A percentile compares a stretch with the other conserved stretches of the same genome.
These are phyloP conservation scores for Menura novaehollandiae DNA, from an alignment of 2,113 vertebrate genomes.

Conservation along the genomic window DNA sequence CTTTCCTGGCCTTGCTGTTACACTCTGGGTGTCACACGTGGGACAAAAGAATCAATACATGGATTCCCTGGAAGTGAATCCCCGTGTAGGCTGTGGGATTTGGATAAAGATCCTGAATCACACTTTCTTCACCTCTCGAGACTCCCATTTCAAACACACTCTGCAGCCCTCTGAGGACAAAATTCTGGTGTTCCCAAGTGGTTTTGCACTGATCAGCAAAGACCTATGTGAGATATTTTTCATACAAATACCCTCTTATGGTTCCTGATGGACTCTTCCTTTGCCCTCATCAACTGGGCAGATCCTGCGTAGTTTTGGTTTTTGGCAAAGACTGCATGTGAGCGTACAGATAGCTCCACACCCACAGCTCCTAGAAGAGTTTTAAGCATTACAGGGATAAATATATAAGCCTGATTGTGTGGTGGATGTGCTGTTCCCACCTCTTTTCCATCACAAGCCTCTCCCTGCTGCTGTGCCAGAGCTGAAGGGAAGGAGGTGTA, in stretches of 20 bases:
- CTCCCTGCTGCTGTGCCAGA: not conserved
- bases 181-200: not conserved
- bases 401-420: not conserved
- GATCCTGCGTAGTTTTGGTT: not conserved
- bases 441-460: not conserved
- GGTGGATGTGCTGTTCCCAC: not conserved
- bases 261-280: not conserved
- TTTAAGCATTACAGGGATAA: not conserved
- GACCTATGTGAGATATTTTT: not conserved
- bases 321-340: not conserved
- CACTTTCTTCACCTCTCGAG: not conserved
- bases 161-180: not conserved
- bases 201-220: not conserved
- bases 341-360: not conserved
- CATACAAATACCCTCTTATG: not conserved
- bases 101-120: not conserved
- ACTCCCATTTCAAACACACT: not conserved
- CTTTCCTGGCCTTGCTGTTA: not conserved
- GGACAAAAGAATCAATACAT: not conserved
- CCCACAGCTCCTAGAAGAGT: not conserved
- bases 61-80: not conserved
- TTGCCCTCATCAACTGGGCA: not conserved
- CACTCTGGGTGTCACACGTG: not conserved
- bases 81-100: rapidly evolving
- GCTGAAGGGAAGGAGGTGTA: not conserved